Base-by-base conservation (phyloP, 2,797 vertebrate species). In the Parauchenoglanis punctatus region DNA sequence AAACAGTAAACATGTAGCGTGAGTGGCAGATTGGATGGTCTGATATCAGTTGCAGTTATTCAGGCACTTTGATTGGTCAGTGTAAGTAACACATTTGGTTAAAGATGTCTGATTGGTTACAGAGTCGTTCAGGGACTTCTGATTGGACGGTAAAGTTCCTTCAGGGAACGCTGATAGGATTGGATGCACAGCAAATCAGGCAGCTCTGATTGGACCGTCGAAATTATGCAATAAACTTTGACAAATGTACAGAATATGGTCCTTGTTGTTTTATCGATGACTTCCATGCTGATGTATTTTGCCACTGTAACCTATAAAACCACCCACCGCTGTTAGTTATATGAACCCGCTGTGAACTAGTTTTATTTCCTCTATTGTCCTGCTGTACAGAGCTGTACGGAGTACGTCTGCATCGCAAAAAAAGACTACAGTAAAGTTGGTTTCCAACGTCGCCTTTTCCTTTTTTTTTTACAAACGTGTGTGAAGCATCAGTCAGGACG, bases 1-100 rank as follows among this genome's bases (percentile, higher is more conserved):
- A 70, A 75, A 75, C 44, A n/a, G 11, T 49, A 49, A 44, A 75
- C 17, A 72, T 72, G 68, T 72, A 72, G 68, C 68, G 31, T 70
- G 7, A n/a, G 72, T 52, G 73, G 73, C 25, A 52, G 44, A 49
- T n/a, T 15, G 46, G 44, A 15, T 75, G 18, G 18, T 72, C 35
- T 35, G 35, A 35, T 35, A 35, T 35, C 35, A 35, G 20, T 72
- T 11, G 68, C 35, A 11, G 70, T 44, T 46, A 70, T 46, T 49
- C 46, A n/a, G 40, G 20, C 40, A 73, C 68, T 52, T 52, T 49
- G 70, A 73, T 73, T 11, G 73, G 73, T n/a, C 73, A 28, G 46
- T n/a, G 23, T 7, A 75, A 49, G 46, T 49, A 11, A 46, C 23
- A 11, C 20, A 25, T 12, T 72, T 5, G 20, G 20, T 73, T 49